Evolutionary conservation across 2,888 invertebrate genomes (phyloP).

Genomic region (Fissipunctia ypsillon): DNA sequence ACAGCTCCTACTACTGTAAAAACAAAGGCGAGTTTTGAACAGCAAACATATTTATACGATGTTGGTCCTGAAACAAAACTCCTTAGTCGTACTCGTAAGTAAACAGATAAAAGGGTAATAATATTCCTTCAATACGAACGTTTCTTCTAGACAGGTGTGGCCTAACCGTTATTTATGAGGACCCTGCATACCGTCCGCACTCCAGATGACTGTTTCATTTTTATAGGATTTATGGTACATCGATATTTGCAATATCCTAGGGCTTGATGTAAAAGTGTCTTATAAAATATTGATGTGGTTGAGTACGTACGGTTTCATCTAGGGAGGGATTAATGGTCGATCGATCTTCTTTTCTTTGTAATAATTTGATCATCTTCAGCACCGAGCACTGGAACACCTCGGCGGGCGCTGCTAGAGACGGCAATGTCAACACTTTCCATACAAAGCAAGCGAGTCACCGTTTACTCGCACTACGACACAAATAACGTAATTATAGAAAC

Average conservation of each 20-base stretch:
- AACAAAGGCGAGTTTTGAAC: slow-evolving; percentile 44
- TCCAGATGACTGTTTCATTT: slow-evolving; percentile 75
- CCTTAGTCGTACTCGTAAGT: slow-evolving; percentile 58
- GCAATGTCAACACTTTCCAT: background rate
- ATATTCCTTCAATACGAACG: slow-evolving; percentile 67
- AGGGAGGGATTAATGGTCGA: background rate
- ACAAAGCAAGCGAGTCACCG: background rate
- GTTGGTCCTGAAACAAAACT: slow-evolving; percentile 49
- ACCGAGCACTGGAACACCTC: background rate
- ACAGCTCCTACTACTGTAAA: slow-evolving; percentile 12
- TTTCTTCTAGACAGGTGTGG: slow-evolving; percentile 79
- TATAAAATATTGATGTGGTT: slow-evolving; percentile 29
- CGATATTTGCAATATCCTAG: slow-evolving; percentile 65
- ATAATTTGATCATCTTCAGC: background rate
- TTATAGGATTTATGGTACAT: slow-evolving; percentile 75
- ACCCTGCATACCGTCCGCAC: slow-evolving; percentile 69
- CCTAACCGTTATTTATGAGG: slow-evolving; percentile 79
- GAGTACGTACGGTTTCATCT: slow-evolving; percentile 25
- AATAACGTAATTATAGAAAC: too few species aligned
- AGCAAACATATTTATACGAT: slow-evolving; percentile 20
- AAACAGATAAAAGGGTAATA: slow-evolving; percentile 68
- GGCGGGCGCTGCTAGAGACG: background rate
- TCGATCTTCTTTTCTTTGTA: background rate
- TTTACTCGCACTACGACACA: too few species aligned
- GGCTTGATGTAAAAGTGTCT: slow-evolving; percentile 40